phyloP scores from a whole-genome alignment of 2,113 vertebrate genomes.

The Noturus placidus region DNA sequence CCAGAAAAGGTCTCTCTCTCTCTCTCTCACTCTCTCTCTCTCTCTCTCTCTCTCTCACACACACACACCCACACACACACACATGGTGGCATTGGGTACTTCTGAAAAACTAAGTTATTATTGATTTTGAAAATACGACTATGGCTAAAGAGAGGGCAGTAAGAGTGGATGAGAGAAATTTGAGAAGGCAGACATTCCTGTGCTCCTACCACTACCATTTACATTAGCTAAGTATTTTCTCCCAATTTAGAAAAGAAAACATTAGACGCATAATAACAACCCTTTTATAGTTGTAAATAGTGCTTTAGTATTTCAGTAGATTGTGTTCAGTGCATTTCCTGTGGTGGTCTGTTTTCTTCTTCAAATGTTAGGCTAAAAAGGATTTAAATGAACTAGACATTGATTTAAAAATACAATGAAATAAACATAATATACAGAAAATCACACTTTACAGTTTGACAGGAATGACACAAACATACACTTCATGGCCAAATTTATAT shows the following conservation, averaged over 20 bases:
- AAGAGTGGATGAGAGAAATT: not conserved
- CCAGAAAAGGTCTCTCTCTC: conserved; percentile 75
- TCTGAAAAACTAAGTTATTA: conserved; percentile 13
- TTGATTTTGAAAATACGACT: conserved; percentile 3
- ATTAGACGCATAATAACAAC: not conserved
- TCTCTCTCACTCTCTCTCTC: conserved; percentile 44
- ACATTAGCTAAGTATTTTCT: not conserved
- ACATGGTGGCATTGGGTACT: not conserved
- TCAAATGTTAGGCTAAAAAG: not conserved
- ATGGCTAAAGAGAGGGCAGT: not conserved
- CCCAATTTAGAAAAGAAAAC: not conserved
- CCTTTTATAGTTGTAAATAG: not conserved
- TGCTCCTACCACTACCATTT: not conserved
- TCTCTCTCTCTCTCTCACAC: not conserved
- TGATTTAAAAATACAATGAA: not conserved
- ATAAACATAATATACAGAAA: not conserved
- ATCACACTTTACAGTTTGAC: not conserved
- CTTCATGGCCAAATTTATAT: not conserved
- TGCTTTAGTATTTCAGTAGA: not conserved
- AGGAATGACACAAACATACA: not conserved
- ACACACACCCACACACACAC: not conserved
- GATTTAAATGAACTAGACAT: not conserved
- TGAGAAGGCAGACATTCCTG: not conserved
- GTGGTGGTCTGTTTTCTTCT: not conserved
- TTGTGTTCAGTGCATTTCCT: not conserved